Evolutionary conservation across 2,113 vertebrate species (phyloP).

Genomic region (Hippopotamus amphibius): DNA sequence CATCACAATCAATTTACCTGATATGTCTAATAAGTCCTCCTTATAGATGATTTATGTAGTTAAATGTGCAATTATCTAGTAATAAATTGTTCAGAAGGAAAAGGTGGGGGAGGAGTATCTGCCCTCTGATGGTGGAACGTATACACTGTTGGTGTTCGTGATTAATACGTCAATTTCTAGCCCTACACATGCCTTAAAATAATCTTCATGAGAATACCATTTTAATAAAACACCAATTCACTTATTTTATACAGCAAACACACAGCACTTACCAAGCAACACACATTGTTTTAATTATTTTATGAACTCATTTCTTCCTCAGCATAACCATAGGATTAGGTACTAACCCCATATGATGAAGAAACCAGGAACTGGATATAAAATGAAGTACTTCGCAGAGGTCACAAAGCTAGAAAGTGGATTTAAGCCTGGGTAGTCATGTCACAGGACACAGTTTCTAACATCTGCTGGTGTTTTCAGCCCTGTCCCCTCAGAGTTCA

Average conservation of each 20-base stretch:
- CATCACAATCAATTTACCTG: not conserved
- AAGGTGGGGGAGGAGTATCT: not conserved
- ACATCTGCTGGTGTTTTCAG: not conserved
- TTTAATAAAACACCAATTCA: not conserved
- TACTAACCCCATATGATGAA: not conserved
- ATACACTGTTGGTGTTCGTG: not conserved
- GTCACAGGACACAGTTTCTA: not conserved
- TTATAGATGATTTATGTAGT: not conserved
- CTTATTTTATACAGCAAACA: not conserved
- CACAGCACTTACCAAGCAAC: not conserved
- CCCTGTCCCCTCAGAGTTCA: not conserved
- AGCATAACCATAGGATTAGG: not conserved
- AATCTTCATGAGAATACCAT: not conserved
- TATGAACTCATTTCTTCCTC: not conserved
- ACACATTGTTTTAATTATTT: not conserved
- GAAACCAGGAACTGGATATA: not conserved
- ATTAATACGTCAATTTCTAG: not conserved
- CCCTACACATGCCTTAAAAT: not conserved
- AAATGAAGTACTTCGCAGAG: not conserved
- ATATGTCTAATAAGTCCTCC: not conserved
- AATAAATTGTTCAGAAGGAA: constrained; percentile 8
- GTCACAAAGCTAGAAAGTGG: not conserved
- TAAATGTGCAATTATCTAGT: not conserved
- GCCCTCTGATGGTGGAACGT: not conserved
- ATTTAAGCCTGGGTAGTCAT: not conserved